Base-by-base conservation (phyloP, 1,140 invertebrate species). In the Tetranychus cinnabarinus region DNA sequence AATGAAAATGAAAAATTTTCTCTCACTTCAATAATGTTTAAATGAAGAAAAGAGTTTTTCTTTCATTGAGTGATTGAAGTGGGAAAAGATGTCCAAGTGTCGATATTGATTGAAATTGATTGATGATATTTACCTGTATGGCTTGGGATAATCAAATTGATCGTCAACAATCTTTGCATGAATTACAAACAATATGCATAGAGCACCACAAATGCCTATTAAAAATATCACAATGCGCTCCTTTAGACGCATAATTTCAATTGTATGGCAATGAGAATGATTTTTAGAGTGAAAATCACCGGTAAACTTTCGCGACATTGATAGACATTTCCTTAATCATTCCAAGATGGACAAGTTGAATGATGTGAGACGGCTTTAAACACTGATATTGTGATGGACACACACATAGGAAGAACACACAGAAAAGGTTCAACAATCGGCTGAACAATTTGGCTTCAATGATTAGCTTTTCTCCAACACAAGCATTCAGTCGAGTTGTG, bases 151-250 rank as follows among this genome's bases (percentile, higher is more conserved):
- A 35, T 39, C 34, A 34, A 34, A 23, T 34, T 12, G 33, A n/a
- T 46, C 46, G 37, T 59, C 58, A 8, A 46, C 42, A 46, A 59
- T 59, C 12, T 42, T 59, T 7, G 60, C 52, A n/a, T 52, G 48
- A 23, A 61, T 61, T 4, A 61, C 54, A 35, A 61, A 61, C 15
- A 61, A 56, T 10, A 61, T 33, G 35, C 50, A 55, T 6, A 61
- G n/a, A 13, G 45, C 36, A 50, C 62, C 62, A 35, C 59, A 48
- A 13, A 60, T 15, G 15, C 48, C 59, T 15, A 63, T 63, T 35
- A 60, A 34, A 37, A 63, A 42, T 23, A 63, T 46, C 12, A 63
- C 59, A 55, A 63, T 54, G 12, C 62, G 57, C 37, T 63, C 62
- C 46, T 63, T 63, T 3, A 63, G 47, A 7, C 62, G 57, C 62